Evolutionary conservation across 2,113 vertebrate genomes (phyloP).

Genomic region (Desmodus rotundus): DNA sequence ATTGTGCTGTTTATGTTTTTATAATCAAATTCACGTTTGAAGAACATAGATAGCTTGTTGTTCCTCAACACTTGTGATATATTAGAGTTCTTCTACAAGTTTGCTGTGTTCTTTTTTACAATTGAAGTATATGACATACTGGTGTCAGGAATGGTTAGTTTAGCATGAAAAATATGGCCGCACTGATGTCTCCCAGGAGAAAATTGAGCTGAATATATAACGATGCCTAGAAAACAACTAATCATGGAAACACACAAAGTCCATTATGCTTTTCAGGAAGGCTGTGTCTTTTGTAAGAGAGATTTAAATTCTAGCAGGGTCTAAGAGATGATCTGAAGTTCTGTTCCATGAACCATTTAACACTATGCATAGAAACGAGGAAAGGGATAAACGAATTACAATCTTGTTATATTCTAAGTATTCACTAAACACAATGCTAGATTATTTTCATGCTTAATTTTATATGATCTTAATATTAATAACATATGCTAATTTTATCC

Average conservation of each 20-base stretch:
- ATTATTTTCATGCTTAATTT: neutral
- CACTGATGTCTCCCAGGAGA: neutral
- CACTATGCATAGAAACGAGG: neutral
- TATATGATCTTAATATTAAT: neutral
- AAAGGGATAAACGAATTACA: neutral
- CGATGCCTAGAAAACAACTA: neutral
- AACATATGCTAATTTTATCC: neutral
- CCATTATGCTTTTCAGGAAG: neutral
- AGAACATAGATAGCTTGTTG: neutral
- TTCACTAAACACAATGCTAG: neutral
- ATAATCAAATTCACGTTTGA: slow-evolving; percentile 32
- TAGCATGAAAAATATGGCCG: neutral
- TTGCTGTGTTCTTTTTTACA: neutral
- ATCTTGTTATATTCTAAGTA: neutral
- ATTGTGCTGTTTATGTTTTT: neutral
- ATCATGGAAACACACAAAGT: neutral
- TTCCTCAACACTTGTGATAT: neutral
- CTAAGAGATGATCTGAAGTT: neutral
- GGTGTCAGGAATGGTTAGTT: neutral
- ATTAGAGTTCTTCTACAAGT: neutral
- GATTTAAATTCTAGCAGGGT: neutral
- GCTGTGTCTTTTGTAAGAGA: neutral
- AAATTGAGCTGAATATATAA: neutral
- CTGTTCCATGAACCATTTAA: neutral
- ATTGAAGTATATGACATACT: neutral